These are phyloP conservation scores for Drosophila elegans DNA, from an alignment of 1,140 invertebrate species.

Conservation along the genomic window DNA sequence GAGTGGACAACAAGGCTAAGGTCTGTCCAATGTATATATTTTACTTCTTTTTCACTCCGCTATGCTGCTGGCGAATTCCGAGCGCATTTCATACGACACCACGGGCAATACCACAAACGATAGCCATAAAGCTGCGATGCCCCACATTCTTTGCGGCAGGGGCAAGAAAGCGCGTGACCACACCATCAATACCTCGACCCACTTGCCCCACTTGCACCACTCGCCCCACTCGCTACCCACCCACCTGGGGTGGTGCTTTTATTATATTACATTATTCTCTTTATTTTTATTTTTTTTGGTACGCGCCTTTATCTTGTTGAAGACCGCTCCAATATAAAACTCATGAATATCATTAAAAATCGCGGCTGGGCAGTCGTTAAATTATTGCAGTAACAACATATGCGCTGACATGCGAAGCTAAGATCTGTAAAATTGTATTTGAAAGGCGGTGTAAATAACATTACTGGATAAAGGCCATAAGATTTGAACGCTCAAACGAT, in stretches of 20 bases:
- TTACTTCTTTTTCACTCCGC: constrained; percentile 21
- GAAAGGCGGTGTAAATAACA: constrained; percentile 12
- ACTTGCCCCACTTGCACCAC: neutral
- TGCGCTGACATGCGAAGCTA: constrained; percentile 34
- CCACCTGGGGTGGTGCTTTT: constrained; percentile 32
- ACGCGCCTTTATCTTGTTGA: constrained; percentile 62
- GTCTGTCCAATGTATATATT: constrained; percentile 42
- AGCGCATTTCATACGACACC: constrained; percentile 79
- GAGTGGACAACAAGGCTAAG: constrained; percentile 54
- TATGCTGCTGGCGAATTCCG: constrained; percentile 72
- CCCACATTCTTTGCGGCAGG: constrained; percentile 52
- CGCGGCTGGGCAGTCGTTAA: constrained; percentile 34
- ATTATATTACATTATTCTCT: constrained; percentile 38
- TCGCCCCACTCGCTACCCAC: constrained; percentile 24
- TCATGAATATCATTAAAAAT: constrained; percentile 78
- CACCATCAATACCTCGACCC: constrained; percentile 5
- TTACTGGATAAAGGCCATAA: too few species aligned
- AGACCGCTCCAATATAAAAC: constrained; percentile 58
- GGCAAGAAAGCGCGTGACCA: constrained; percentile 70
- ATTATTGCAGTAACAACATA: constrained; percentile 55
- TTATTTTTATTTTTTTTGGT: constrained; percentile 44
- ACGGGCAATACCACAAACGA: constrained; percentile 65
- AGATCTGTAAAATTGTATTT: constrained; percentile 17
- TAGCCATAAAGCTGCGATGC: constrained; percentile 53
- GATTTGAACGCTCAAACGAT: too few species aligned